Conservation (phyloP, 2,888 invertebrate species). For the Agrotis clavis region DNA sequence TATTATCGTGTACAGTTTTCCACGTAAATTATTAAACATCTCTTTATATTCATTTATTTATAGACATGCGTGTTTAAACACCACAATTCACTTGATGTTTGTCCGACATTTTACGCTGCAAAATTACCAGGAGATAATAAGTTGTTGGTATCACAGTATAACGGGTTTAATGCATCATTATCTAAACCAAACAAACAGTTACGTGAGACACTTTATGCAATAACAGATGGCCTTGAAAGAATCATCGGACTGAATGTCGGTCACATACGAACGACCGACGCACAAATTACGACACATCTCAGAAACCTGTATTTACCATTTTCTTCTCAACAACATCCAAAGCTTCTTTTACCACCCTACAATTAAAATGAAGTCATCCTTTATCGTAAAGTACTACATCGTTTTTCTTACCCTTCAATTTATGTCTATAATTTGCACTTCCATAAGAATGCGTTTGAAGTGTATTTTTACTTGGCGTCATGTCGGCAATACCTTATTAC, state of each 20-base stretch:
- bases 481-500: slow-evolving; percentile 18
- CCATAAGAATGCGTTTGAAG: slow-evolving; percentile 26
- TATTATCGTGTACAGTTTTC: slow-evolving; percentile 17
- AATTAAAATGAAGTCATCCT: slow-evolving; percentile 46
- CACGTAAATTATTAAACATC: slow-evolving; percentile 16
- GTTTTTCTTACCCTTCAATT: slow-evolving; percentile 30
- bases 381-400: slow-evolving; percentile 17
- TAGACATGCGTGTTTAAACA: slow-evolving; percentile 33
- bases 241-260: slow-evolving; percentile 78
- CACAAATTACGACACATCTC: slow-evolving; percentile 74
- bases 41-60: slow-evolving; percentile 31
- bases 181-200: slow-evolving; percentile 60
- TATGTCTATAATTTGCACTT: slow-evolving; percentile 19
- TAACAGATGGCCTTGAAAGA: slow-evolving; percentile 81
- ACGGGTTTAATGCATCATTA: slow-evolving; percentile 16
- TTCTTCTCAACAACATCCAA: slow-evolving; percentile 41
- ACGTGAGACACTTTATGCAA: slow-evolving; percentile 74
- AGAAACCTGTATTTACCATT: slow-evolving; percentile 73
- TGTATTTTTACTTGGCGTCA: slow-evolving; percentile 23
- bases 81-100: slow-evolving; percentile 29
- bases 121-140: slow-evolving; percentile 26
- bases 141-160: slow-evolving; percentile 7
- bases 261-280: slow-evolving; percentile 68
- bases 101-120: slow-evolving; percentile 36
- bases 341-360: slow-evolving; percentile 35